A percentile compares a stretch with the other conserved stretches of the same genome.
These are phyloP conservation scores for Loxodonta africana DNA, from an alignment of 2,113 vertebrate species.

Conservation along the genomic window DNA sequence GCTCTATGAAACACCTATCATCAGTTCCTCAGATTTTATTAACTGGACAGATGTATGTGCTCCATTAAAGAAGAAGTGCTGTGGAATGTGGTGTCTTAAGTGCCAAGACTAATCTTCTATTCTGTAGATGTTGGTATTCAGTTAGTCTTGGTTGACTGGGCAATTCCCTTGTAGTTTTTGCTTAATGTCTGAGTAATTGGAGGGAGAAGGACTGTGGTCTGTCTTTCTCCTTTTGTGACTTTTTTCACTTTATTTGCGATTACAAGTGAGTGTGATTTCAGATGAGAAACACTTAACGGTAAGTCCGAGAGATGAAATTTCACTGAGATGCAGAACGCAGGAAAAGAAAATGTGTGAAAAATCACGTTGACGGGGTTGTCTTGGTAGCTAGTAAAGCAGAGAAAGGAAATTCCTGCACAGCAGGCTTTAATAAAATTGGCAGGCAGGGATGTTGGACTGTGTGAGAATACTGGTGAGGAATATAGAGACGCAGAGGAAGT, in stretches of 20 bases:
- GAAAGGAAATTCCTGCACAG: slow-evolving; percentile 83
- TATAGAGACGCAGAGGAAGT: background rate
- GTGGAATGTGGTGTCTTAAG: background rate
- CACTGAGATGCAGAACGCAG: slow-evolving; percentile 77
- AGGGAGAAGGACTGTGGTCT: slow-evolving; percentile 60
- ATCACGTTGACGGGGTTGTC: slow-evolving; percentile 81
- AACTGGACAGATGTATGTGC: background rate
- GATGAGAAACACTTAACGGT: slow-evolving; percentile 79
- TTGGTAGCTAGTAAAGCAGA: slow-evolving; percentile 80
- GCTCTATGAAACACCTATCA: slow-evolving; percentile 14
- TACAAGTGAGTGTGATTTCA: slow-evolving; percentile 75
- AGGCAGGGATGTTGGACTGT: slow-evolving; percentile 58
- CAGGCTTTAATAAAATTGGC: slow-evolving; percentile 70
- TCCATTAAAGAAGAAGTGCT: background rate
- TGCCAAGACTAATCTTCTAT: slow-evolving; percentile 36
- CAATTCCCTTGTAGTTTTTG: slow-evolving; percentile 59
- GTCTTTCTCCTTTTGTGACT: slow-evolving; percentile 73
- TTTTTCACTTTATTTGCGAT: slow-evolving; percentile 79
- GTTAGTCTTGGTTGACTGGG: slow-evolving; percentile 61
- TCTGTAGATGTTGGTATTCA: slow-evolving; percentile 34
- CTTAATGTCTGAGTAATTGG: slow-evolving; percentile 70
- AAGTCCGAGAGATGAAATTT: slow-evolving; percentile 80
- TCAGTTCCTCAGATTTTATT: background rate
- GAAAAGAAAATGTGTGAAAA: slow-evolving; percentile 84
- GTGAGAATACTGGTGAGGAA: slow-evolving; percentile 55